Conservation (phyloP, 92 coral and sea anemone species). For the Umimayanthus kanabou region DNA sequence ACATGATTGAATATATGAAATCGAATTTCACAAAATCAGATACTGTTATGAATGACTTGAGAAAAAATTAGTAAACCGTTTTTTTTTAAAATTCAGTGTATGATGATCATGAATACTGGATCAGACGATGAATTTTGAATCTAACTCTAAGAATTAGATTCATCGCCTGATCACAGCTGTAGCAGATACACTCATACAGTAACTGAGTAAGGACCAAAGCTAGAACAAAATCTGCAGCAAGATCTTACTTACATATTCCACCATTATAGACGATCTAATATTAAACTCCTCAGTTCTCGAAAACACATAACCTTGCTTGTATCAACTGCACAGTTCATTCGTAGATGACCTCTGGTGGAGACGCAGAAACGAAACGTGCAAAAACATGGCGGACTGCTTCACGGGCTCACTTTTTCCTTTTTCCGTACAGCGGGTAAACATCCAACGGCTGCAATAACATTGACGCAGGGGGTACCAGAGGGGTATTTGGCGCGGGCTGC, state of each 20-base stretch:
- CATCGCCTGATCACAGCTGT: too few relatives aligned
- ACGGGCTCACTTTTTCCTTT: slow-evolving; percentile 34
- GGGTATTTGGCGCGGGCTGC: not conserved
- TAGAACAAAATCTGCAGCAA: too few relatives aligned
- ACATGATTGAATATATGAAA: too few relatives aligned
- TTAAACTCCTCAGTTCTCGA: not conserved
- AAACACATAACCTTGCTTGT: not conserved
- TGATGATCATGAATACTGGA: too few relatives aligned
- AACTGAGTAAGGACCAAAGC: too few relatives aligned
- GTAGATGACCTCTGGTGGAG: not conserved
- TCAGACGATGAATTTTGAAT: too few relatives aligned
- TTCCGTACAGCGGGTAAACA: slow-evolving; percentile 34
- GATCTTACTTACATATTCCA: not conserved
- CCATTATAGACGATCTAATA: not conserved
- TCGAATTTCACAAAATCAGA: too few relatives aligned
- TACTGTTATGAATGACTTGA: too few relatives aligned
- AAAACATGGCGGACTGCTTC: slow-evolving; percentile 34
- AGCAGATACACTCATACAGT: too few relatives aligned
- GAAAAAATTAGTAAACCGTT: too few relatives aligned
- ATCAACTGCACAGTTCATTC: not conserved
- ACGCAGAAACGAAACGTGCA: not conserved
- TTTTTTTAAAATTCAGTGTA: too few relatives aligned
- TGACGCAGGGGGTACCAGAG: not conserved
- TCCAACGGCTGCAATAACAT: not conserved
- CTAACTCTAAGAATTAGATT: too few relatives aligned